These are phyloP conservation scores for Platypus cylindrus DNA, from an alignment of 2,888 invertebrate species.

Conservation along the genomic window DNA sequence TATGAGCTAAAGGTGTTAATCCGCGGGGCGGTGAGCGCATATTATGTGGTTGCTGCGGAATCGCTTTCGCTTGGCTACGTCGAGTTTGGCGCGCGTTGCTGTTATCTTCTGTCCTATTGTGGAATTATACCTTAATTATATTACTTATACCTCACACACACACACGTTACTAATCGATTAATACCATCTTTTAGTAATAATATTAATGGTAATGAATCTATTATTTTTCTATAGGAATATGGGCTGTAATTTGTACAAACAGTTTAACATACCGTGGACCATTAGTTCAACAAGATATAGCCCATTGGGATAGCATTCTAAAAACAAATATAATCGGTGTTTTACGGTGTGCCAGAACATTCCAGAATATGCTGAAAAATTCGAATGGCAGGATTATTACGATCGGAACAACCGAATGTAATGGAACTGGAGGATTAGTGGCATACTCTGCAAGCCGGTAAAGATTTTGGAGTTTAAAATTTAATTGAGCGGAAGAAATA, in stretches of 20 bases:
- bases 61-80: no score
- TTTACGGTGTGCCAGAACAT: slow-evolving; percentile 61
- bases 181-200: no score
- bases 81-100: no score
- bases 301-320: slow-evolving; percentile 58
- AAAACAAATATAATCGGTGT: slow-evolving; percentile 60
- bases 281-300: slow-evolving; percentile 53
- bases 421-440: slow-evolving; percentile 40
- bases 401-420: slow-evolving; percentile 44
- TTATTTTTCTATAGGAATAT: slow-evolving; percentile 45
- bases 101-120: no score
- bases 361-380: slow-evolving; percentile 56
- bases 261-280: slow-evolving; percentile 61
- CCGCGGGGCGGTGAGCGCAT: no score
- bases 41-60: no score
- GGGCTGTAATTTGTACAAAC: slow-evolving; percentile 75
- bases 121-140: no score
- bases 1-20: no score
- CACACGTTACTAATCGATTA: no score
- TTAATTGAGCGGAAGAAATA: no score
- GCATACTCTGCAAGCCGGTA: slow-evolving; percentile 38
- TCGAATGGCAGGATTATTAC: slow-evolving; percentile 57
- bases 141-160: no score
- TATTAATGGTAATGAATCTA: no score
- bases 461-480: background rate